These are phyloP conservation scores for Apotomis betuletana DNA, from an alignment of 2,888 invertebrate genomes.

Conservation along the genomic window DNA sequence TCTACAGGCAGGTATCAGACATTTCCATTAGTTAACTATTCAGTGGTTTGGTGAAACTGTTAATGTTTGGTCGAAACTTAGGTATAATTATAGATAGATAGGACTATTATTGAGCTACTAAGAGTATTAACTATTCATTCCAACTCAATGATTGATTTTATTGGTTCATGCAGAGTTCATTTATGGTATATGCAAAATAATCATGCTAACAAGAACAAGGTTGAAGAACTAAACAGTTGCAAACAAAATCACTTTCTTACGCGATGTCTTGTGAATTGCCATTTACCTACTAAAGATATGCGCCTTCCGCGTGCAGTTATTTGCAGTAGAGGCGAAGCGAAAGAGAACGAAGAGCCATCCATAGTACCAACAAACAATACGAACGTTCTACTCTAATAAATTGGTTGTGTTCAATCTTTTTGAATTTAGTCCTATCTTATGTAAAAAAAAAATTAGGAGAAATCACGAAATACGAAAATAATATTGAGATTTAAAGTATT, in stretches of 20 bases:
- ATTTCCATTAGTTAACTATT: too few relatives aligned
- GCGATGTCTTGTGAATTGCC: slow-evolving; percentile 26
- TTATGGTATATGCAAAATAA: slow-evolving; percentile 7
- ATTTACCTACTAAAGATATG: slow-evolving; percentile 16
- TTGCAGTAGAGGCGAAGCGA: slow-evolving; percentile 4
- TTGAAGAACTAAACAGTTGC: slow-evolving; percentile 26
- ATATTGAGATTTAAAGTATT: too few relatives aligned
- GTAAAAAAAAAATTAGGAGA: not conserved
- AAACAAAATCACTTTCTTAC: slow-evolving; percentile 31
- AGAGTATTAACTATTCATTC: too few relatives aligned
- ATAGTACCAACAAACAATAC: slow-evolving; percentile 3
- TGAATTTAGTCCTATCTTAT: too few relatives aligned
- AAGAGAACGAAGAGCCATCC: slow-evolving; percentile 1
- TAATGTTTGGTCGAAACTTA: too few relatives aligned
- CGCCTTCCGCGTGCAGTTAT: slow-evolving; percentile 32
- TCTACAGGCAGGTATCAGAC: too few relatives aligned
- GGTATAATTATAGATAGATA: too few relatives aligned
- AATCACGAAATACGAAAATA: too few relatives aligned
- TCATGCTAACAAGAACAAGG: slow-evolving; percentile 21
- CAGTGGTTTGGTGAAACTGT: too few relatives aligned
- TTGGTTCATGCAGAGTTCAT: not conserved
- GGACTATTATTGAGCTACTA: too few relatives aligned
- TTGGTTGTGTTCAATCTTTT: not conserved
- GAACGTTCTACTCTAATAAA: not conserved
- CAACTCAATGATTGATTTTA: not conserved